Percentiles rank a stretch among this genome's conserved stretches.
These are phyloP conservation scores for Alca torda DNA, from an alignment of 2,797 vertebrate genomes.

Conservation along the genomic window DNA sequence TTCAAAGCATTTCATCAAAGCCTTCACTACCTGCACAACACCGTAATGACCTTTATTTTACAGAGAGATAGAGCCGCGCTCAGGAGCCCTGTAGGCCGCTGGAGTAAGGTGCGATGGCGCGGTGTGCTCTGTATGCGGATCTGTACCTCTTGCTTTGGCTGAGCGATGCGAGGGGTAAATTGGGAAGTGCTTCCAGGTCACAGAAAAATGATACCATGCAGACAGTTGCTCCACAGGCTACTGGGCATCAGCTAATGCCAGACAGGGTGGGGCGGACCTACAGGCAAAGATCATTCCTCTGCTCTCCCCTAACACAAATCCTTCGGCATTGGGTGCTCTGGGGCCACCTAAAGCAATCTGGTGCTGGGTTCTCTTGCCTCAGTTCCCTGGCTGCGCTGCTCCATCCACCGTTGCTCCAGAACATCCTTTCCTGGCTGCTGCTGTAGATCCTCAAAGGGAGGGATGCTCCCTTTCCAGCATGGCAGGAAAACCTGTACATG, in stretches of 20 bases:
- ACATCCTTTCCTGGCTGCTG: background rate
- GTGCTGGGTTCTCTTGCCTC: background rate
- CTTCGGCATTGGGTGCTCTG: background rate
- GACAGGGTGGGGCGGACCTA: background rate
- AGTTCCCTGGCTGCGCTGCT: background rate
- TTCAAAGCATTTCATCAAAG: conserved; percentile 59
- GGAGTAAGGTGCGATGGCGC: background rate
- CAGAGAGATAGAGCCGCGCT: background rate
- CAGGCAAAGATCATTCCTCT: background rate
- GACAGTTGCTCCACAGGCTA: background rate
- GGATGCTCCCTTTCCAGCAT: background rate
- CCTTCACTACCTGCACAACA: background rate
- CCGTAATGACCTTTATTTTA: conserved; percentile 45
- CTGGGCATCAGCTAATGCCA: background rate
- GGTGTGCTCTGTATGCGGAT: background rate
- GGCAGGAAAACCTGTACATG: background rate
- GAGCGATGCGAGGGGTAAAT: background rate
- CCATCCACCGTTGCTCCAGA: background rate
- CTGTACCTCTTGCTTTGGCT: accelerated
- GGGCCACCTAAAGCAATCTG: background rate
- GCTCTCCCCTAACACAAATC: background rate
- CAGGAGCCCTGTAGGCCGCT: background rate
- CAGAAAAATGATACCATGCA: background rate
- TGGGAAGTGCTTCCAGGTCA: background rate
- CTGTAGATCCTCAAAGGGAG: background rate